Evolutionary conservation across 2,888 invertebrate species (phyloP).

Genomic region (Nineta flava): DNA sequence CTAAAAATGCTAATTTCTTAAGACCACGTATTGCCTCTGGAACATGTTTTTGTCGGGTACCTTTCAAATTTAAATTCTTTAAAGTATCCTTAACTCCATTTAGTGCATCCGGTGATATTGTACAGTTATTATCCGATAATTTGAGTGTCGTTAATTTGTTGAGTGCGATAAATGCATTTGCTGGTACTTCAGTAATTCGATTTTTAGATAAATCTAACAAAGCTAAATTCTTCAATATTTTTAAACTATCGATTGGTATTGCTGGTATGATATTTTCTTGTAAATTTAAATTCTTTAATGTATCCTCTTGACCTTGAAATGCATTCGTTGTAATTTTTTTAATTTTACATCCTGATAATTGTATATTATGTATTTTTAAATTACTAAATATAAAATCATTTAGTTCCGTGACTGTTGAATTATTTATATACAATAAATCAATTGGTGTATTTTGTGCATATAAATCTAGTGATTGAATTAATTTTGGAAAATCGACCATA

Average conservation of each 20-base stretch:
- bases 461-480: slow-evolving; percentile 57
- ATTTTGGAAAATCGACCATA: slow-evolving; percentile 63
- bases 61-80: slow-evolving; percentile 81
- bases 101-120: slow-evolving; percentile 51
- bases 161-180: slow-evolving; percentile 58
- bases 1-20: slow-evolving; percentile 68
- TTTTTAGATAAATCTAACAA: slow-evolving; percentile 76
- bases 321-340: slow-evolving; percentile 52
- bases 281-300: slow-evolving; percentile 69
- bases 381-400: slow-evolving; percentile 50
- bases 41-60: slow-evolving; percentile 62
- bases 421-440: slow-evolving; percentile 77
- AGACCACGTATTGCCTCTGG: slow-evolving; percentile 67
- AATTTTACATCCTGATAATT: slow-evolving; percentile 70
- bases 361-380: slow-evolving; percentile 63
- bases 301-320: slow-evolving; percentile 68
- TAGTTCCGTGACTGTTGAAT: slow-evolving; percentile 58
- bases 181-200: slow-evolving; percentile 51
- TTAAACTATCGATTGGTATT: slow-evolving; percentile 60
- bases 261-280: slow-evolving; percentile 67
- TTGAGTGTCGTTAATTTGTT: slow-evolving; percentile 63
- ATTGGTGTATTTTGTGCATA: slow-evolving; percentile 50
- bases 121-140: slow-evolving; percentile 75
- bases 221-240: slow-evolving; percentile 49
- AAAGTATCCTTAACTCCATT: slow-evolving; percentile 64